These are phyloP conservation scores for Popillia japonica DNA, from an alignment of 1,140 invertebrate species.

Conservation along the genomic window DNA sequence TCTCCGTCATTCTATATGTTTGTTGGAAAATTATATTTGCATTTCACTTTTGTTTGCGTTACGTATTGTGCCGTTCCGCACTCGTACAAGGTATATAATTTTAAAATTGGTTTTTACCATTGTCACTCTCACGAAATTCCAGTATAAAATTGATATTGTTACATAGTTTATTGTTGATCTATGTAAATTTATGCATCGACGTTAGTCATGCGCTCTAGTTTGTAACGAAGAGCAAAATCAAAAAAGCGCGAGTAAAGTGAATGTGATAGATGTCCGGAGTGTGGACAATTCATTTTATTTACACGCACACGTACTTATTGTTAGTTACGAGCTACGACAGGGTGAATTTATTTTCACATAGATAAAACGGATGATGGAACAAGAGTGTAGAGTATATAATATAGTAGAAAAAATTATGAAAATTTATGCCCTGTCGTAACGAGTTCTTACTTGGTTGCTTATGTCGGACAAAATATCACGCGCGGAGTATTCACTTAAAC, in stretches of 20 bases:
- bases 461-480: neutral
- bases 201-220: too few relatives aligned
- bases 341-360: neutral
- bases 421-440: constrained; percentile 1
- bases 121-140: too few relatives aligned
- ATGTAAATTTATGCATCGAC: too few relatives aligned
- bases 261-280: neutral
- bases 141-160: too few relatives aligned
- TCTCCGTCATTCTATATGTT: neutral
- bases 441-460: constrained; percentile 9
- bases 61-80: neutral
- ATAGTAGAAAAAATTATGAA: constrained; percentile 6
- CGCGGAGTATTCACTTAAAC: constrained; percentile 1
- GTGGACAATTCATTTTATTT: neutral
- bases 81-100: too few relatives aligned
- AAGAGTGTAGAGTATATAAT: neutral
- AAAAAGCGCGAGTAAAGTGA: neutral
- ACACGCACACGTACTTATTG: neutral
- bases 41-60: neutral
- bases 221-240: neutral
- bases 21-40: neutral
- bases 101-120: too few relatives aligned
- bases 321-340: neutral
- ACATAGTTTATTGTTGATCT: too few relatives aligned
- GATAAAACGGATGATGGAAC: neutral